Evolutionary conservation across 2,888 invertebrate genomes (phyloP).

Genomic region (Incurvaria masculella): DNA sequence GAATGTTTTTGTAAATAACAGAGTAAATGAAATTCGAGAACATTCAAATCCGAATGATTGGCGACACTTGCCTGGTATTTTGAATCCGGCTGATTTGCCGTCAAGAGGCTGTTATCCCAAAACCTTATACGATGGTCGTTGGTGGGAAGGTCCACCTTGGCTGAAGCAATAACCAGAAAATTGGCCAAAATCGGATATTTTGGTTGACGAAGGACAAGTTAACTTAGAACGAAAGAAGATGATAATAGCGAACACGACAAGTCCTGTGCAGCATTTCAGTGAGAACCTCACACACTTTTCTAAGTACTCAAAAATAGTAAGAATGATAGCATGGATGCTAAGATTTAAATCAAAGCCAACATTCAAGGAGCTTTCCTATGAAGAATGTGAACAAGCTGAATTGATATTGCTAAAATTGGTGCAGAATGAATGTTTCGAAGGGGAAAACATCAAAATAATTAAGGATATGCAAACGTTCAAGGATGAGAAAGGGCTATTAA

Average conservation of each 20-base stretch:
- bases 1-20: constrained; percentile 6
- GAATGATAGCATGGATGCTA: constrained; percentile 4
- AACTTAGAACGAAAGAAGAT: neutral
- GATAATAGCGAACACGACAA: neutral
- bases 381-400: constrained; percentile 1
- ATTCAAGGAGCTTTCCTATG: neutral
- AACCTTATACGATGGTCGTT: neutral
- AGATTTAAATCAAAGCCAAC: neutral
- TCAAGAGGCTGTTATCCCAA: constrained; percentile 5
- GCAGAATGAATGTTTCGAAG: neutral
- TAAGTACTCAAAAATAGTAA: constrained; percentile 5
- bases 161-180: neutral
- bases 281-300: constrained; percentile 3
- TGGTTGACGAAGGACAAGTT: neutral
- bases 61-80: constrained; percentile 4
- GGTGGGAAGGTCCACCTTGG: constrained; percentile 8
- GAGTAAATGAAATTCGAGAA: constrained; percentile 6
- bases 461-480: neutral
- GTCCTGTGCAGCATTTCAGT: neutral
- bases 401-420: constrained; percentile 1
- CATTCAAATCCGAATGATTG: constrained; percentile 1
- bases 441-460: neutral
- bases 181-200: constrained; percentile 1
- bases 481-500: constrained; percentile 4
- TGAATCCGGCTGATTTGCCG: constrained; percentile 7